phyloP scores from a whole-genome alignment of 1,140 invertebrate genomes.

The Drosophila lacteicornis region DNA sequence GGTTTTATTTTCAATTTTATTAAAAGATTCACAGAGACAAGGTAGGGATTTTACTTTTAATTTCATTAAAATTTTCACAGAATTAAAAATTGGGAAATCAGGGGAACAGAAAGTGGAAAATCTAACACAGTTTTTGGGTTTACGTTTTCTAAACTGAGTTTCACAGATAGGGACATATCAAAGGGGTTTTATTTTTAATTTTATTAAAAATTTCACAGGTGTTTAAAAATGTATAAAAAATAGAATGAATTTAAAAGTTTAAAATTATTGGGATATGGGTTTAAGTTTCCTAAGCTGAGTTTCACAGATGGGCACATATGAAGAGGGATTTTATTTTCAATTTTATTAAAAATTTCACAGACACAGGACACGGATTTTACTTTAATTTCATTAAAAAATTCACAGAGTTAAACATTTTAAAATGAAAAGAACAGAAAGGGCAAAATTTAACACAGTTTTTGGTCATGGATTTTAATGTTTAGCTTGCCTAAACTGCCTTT shows the following conservation, averaged over 20 bases:
- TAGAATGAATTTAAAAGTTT: no score
- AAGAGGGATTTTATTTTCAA: slow-evolving; percentile 6
- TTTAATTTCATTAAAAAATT: slow-evolving; percentile 32
- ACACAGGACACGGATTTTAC: not conserved
- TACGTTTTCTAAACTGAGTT: not conserved
- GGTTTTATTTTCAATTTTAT: slow-evolving; percentile 7
- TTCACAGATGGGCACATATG: slow-evolving; percentile 10
- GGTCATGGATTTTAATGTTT: not conserved
- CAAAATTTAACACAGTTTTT: not conserved
- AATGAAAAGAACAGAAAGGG: not conserved
- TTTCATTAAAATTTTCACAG: slow-evolving; percentile 26
- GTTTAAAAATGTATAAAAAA: no score
- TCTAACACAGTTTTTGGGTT: slow-evolving; percentile 7
- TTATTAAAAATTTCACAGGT: no score
- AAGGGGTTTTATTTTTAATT: no score
- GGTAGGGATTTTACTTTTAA: slow-evolving; percentile 5
- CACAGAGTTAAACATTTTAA: not conserved
- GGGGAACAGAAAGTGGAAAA: not conserved
- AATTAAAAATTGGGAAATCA: not conserved
- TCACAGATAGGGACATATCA: no score
- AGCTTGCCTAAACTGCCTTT: slow-evolving; percentile 1
- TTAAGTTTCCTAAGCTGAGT: not conserved
- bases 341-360: slow-evolving; percentile 6
- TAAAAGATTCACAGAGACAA: slow-evolving; percentile 6
- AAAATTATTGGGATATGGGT: no score